Base-by-base conservation (phyloP, 2,113 vertebrate species). In the Phaethornis superciliosus region DNA sequence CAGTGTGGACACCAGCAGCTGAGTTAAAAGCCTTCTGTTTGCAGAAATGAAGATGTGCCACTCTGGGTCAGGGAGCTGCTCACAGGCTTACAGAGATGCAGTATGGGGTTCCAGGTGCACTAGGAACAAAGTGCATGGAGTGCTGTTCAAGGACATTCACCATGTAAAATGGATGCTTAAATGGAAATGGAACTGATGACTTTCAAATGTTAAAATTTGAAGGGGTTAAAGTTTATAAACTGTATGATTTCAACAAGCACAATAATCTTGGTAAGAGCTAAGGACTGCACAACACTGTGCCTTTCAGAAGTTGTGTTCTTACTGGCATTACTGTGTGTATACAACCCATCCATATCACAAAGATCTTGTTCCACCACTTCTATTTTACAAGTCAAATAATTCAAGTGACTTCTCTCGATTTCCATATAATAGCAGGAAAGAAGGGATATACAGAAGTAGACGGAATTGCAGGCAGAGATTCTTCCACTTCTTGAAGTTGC, bases 51-150 rank as follows among this genome's bases (percentile, higher is more conserved):
- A n/a, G 16, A 40, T 0, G 0, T 52, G 33, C 26, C 59, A 24
- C 7, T 28, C 17, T 8, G n/a, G 51, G 10, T 93, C 62, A 75
- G 8, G 3, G 72, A 81, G 49, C 54, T 33, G 59, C 62, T 49
- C 33, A 37, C 44, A 10, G 4, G 4, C 40, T 12, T 62, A 6
- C 33, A 13, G 16, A 30, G 3, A 8, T 9, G 15, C 7, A 0
- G 35, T 32, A 7, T 40, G 62, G 19, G 55, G 19, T 62, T 55
- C 23, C 10, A 10, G n/a, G 60, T 7, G 60, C 21, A 14, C 23
- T 5, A 9, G 59, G 37, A 35, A 26, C 26, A 30, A n/a, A 40
- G 46, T 3, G 7, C 33, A 20, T 23, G 35, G 81, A 32, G 20
- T 30, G n/a, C 75, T 88, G 72, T 63, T 67, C 19, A 52, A 71